phyloP scores from a whole-genome alignment of 2,888 invertebrate genomes.

The Cheilosia grossa region DNA sequence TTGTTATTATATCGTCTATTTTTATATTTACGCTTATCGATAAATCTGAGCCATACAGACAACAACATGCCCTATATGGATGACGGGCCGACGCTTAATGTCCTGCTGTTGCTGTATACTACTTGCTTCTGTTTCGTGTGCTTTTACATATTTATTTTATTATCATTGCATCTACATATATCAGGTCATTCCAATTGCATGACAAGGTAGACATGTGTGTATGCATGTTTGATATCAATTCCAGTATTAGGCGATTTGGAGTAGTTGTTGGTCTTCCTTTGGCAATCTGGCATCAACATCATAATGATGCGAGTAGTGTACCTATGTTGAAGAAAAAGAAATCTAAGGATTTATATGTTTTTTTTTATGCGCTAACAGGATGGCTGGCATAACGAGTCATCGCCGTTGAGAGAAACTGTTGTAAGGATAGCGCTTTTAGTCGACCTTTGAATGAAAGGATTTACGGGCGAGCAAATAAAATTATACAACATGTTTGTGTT shows the following conservation, averaged over 20 bases:
- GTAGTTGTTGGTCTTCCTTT: constrained; percentile 34
- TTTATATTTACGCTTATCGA: constrained; percentile 47
- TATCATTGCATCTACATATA: constrained; percentile 50
- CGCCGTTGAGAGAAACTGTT: constrained; percentile 22
- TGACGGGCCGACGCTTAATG: constrained; percentile 15
- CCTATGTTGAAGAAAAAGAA: constrained; percentile 29
- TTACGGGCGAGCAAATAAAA: constrained; percentile 44
- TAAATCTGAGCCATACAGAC: constrained; percentile 50
- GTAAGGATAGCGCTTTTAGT: constrained; percentile 11
- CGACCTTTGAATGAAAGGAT: constrained; percentile 48
- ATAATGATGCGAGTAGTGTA: constrained; percentile 10
- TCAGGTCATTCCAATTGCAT: background rate
- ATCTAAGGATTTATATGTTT: constrained; percentile 45
- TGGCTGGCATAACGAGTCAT: constrained; percentile 36
- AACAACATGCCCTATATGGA: constrained; percentile 32
- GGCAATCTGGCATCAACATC: constrained; percentile 20
- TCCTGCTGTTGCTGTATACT: constrained; percentile 43
- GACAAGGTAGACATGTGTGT: background rate
- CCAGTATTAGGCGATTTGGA: constrained; percentile 48
- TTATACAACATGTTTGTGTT: constrained; percentile 22
- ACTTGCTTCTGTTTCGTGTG: constrained; percentile 25
- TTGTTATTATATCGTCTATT: constrained; percentile 36
- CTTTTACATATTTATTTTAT: constrained; percentile 65
- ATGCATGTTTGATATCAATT: constrained; percentile 46
- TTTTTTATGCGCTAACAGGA: constrained; percentile 15